Evolutionary conservation across 2,797 vertebrate species (phyloP), one percentile per base, ranked within the genome.

Genomic region (Molossus molossus): DNA sequence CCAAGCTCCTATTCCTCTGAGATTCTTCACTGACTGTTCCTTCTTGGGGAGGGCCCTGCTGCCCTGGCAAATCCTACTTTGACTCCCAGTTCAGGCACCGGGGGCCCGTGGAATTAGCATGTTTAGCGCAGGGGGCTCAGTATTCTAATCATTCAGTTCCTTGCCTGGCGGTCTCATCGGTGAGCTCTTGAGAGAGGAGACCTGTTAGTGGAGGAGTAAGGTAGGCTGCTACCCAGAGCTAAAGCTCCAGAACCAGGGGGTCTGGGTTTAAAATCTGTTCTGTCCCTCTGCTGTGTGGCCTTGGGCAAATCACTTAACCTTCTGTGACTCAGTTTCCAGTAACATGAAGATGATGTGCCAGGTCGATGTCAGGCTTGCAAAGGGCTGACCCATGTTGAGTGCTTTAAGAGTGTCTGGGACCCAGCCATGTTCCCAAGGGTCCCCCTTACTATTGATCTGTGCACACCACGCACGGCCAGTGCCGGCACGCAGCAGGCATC

Each of bases 281-380:
- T 65, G 17, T 33, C 62, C 62, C 9, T 87, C 88, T 65, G 69
- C 83, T 75, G 1, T 53, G 33, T 29, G 18, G 45, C n/a, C 75
- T 80, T 64, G 40, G 40, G 72, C 27, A 93, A 93, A 73, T 87
- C 3, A 25, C 57, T 83, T n/a, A 73, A 65, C 13, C 21, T 27
- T 96, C 75, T 69, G 48, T 90, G 70, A 13, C 65, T 89, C 23
- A 4, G 20, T 86, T 95, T 65, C 65, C 58, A 86, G 73, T 58
- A 72, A 75, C 67, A 80, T 58, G 64, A 90, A 40, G 73, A 37
- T 37, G 6, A 25, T 27, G 4, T 14, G 37, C 83, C 69, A 79
- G 40, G 29, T 27, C 82, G 23, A 29, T 81, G 27, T 62, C 50
- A 73, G 81, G 20, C 21, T 93, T n/a, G 8, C 14, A 15, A 6